Conservation (phyloP, 2,888 invertebrate species). For the Cerceris rybyensis region DNA sequence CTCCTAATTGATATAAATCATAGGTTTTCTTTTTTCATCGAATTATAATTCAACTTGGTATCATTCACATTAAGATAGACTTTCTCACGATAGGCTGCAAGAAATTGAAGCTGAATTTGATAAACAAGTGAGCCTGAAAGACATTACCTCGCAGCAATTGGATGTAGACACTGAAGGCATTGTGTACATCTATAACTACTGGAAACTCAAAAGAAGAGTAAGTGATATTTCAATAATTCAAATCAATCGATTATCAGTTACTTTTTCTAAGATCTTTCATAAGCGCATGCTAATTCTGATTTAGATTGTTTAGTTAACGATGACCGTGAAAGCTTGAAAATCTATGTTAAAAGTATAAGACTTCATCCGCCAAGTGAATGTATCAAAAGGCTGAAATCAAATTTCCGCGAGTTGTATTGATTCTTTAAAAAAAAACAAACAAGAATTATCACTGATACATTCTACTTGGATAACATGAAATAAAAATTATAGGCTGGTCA, state of each 20-base stretch:
- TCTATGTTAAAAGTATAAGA: background rate
- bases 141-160: constrained; percentile 90
- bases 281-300: too few relatives aligned
- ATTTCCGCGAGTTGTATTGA: background rate
- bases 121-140: constrained; percentile 93
- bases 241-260: background rate
- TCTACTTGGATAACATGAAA: constrained; percentile 12
- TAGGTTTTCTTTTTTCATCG: too few relatives aligned
- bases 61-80: constrained; percentile 4
- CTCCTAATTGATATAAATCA: too few relatives aligned
- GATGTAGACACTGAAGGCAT: constrained; percentile 93
- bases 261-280: background rate
- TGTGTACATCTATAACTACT: constrained; percentile 95
- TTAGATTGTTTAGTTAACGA: too few relatives aligned
- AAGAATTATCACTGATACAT: background rate
- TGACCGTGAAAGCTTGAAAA: too few relatives aligned
- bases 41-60: too few relatives aligned
- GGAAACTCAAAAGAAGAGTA: constrained; percentile 97
- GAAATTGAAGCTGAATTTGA: constrained; percentile 97
- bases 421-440: too few relatives aligned
- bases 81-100: constrained; percentile 85
- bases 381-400: too few relatives aligned
- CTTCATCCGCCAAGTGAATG: background rate
- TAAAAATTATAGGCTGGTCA: constrained; percentile 82
- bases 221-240: constrained; percentile 76